Conservation (phyloP, 2,113 vertebrate genomes). For the Pygoscelis adeliae region DNA sequence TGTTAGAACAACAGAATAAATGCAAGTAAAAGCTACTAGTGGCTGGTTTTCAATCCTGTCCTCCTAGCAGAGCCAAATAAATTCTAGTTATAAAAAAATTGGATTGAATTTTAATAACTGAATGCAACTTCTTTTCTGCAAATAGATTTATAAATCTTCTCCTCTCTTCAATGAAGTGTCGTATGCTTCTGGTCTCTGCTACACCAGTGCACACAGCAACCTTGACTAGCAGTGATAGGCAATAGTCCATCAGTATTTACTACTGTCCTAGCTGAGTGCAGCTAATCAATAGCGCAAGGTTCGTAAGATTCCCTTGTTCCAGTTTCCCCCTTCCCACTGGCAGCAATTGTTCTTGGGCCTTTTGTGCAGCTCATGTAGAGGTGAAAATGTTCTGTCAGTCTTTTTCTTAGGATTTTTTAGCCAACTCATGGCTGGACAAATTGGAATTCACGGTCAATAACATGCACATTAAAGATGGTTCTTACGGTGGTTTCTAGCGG, state of each 20-base stretch:
- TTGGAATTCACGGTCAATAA: constrained; percentile 4
- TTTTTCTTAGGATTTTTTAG: background rate
- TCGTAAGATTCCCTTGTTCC: background rate
- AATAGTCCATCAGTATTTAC: background rate
- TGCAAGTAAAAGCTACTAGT: background rate
- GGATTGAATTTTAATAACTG: background rate
- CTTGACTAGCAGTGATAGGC: background rate
- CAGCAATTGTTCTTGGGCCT: background rate
- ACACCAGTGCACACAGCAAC: background rate
- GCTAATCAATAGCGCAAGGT: background rate
- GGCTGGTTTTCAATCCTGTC: background rate
- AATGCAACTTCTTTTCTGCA: background rate
- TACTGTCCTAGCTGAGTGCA: background rate
- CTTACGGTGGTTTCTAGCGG: background rate
- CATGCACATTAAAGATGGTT: background rate
- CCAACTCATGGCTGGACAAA: background rate
- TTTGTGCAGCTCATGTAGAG: background rate
- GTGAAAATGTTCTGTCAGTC: background rate
- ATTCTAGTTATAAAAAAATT: background rate
- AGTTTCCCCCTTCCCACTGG: background rate
- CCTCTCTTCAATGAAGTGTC: background rate
- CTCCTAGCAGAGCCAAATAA: background rate
- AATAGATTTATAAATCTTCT: background rate
- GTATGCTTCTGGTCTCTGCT: background rate
- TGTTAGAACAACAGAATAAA: background rate